phyloP scores from a whole-genome alignment of 2,113 vertebrate species.

The Siniperca chuatsi region DNA sequence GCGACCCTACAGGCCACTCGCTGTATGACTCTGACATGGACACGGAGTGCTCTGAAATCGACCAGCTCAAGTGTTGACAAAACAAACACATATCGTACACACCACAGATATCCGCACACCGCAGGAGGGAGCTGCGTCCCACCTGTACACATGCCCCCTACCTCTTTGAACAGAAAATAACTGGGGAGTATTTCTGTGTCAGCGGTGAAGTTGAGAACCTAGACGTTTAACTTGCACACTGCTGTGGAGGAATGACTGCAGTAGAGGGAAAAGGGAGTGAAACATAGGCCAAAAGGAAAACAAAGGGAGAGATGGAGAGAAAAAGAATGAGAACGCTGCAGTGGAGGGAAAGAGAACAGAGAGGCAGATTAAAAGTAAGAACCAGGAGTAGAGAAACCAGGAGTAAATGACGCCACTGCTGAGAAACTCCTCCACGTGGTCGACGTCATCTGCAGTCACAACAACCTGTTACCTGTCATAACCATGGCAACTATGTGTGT shows the following conservation, averaged over 20 bases:
- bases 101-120: conserved; percentile 24
- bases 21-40: conserved; percentile 98
- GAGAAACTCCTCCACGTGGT: conserved; percentile 73
- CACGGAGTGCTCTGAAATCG: conserved; percentile 93
- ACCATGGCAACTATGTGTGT: conserved; percentile 51
- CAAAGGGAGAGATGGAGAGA: background rate
- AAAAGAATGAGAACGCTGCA: background rate
- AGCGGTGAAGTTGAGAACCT: background rate
- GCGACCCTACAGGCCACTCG: conserved; percentile 94
- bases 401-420: conserved; percentile 78
- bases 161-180: conserved; percentile 42
- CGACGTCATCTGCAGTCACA: conserved; percentile 42
- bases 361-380: conserved; percentile 8
- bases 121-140: conserved; percentile 38
- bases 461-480: conserved; percentile 31
- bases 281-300: background rate
- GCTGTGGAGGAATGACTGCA: conserved; percentile 32
- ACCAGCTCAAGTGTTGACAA: conserved; percentile 90
- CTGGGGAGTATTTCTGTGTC: conserved; percentile 21
- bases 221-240: conserved; percentile 25
- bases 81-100: conserved; percentile 21
- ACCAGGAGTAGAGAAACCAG: conserved; percentile 23
- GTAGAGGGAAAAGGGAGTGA: background rate
- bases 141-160: conserved; percentile 31
- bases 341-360: background rate